Evolutionary conservation across 2,797 vertebrate genomes (phyloP), one percentile per base, ranked within the genome.

Genomic region (Atherinosoma microstoma): DNA sequence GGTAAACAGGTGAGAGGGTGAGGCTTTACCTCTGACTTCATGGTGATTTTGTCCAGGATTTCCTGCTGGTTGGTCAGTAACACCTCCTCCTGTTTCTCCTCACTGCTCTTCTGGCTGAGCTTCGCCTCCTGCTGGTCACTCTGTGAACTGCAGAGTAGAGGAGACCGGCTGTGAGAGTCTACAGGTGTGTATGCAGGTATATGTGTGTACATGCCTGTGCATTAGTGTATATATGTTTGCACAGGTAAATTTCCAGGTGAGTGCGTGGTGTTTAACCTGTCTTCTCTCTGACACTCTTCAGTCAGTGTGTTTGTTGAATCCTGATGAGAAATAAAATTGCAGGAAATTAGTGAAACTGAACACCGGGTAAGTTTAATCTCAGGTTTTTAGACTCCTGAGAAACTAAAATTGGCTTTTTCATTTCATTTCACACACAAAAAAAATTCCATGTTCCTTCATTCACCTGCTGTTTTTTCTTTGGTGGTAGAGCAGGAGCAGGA

Each of bases 381-480:
- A 6, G 20, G 16, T 2, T 20, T 47, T 47, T 9, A 40, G 38
- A 13, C 38, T 40, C 38, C 12, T 5, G 38, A 15, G 3, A 40
- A 4, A 13, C 12, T 15, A 5, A 32, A 40, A 40, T 12, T 13
- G 1, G 35, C 9, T 38, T 40, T 15, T 3, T 40, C 38, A 40
- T 40, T 13, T 40, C 13, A 36, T 8, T 36, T 10, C 6, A 8
- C 35, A 36, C 35, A 10, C 7, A 34, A 2, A 36, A 1, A 32
- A 32, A 32, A 32, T 32, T 32, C 6, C 22, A 32, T 4, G 10
- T 54, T 40, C 27, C 30, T n/a, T 53, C 3, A 42, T 34, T 49
- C 29, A 45, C 97, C 96, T 97, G 94, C 87, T 96, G 96, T 81
- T 96, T 94, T 92, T 96, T 97, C 87, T 98, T 98, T 0, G 94